These are phyloP conservation scores for Zeugodacus cucurbitae DNA, from an alignment of 1,140 invertebrate species.

Conservation along the genomic window DNA sequence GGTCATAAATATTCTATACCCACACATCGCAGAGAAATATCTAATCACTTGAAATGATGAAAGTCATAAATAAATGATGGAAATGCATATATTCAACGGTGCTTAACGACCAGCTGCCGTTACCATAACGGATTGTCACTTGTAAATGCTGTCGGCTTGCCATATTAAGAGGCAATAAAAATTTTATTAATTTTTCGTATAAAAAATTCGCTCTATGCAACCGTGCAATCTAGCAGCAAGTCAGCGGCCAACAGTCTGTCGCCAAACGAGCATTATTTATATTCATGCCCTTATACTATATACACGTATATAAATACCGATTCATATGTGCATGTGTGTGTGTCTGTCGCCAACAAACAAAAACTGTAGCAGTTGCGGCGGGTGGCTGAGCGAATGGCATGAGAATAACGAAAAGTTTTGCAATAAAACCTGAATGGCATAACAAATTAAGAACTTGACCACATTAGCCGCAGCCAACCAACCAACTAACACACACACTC, in stretches of 20 bases:
- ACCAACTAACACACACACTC: background rate
- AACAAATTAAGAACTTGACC: slow-evolving; percentile 28
- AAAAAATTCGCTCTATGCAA: background rate
- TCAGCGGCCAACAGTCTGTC: background rate
- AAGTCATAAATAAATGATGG: background rate
- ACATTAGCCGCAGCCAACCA: background rate
- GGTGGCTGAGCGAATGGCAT: background rate
- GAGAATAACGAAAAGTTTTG: slow-evolving; percentile 12
- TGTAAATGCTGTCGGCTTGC: background rate
- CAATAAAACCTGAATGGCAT: slow-evolving; percentile 34
- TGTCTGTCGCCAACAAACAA: background rate
- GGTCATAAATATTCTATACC: background rate
- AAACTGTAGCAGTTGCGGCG: background rate
- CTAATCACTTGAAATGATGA: background rate
- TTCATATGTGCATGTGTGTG: background rate
- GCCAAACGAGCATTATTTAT: background rate
- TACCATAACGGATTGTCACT: background rate
- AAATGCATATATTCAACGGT: background rate
- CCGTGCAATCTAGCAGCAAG: background rate
- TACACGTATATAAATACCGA: background rate
- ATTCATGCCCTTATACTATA: background rate
- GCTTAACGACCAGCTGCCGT: background rate
- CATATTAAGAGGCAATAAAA: background rate
- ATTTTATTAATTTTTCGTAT: background rate
- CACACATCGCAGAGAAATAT: background rate